Conservation (phyloP, 2,113 vertebrate genomes). For the Falcunculus frontatus region DNA sequence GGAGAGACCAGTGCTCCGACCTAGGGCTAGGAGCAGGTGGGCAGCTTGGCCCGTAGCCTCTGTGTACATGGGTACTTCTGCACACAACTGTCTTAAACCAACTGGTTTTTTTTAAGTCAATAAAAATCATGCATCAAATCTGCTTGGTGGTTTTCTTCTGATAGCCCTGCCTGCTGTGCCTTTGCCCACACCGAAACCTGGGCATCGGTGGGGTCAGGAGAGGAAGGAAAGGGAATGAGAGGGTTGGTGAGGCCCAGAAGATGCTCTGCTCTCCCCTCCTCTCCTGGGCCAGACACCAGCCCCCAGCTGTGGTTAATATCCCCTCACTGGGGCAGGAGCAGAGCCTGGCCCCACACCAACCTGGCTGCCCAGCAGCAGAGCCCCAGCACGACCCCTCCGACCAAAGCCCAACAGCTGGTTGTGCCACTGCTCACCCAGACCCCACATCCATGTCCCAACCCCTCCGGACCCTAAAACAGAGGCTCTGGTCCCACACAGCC, state of each 20-base stretch:
- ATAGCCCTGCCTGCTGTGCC: background rate
- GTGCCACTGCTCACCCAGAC: background rate
- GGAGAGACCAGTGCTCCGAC: background rate
- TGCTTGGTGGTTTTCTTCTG: background rate
- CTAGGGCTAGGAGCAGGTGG: background rate
- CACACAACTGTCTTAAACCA: constrained; percentile 58
- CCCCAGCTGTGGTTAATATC: background rate
- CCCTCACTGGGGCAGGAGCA: background rate
- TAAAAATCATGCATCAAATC: background rate
- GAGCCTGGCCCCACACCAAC: background rate
- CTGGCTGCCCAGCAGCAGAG: background rate
- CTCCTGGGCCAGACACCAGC: fast-evolving
- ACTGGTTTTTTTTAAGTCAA: background rate
- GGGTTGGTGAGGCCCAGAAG: background rate
- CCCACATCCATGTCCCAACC: fast-evolving
- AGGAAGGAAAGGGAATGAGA: background rate
- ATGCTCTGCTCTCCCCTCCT: background rate
- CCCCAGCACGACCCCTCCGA: background rate
- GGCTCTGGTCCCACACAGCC: background rate
- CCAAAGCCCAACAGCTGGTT: fast-evolving
- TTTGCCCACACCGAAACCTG: background rate
- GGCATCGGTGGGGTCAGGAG: fast-evolving
- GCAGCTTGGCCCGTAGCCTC: background rate
- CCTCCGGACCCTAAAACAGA: background rate
- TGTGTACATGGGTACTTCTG: constrained; percentile 1